Evolutionary conservation across 2,797 vertebrate species (phyloP), one percentile per base, ranked within the genome.

Genomic region (Myoxocephalus aenaeus): DNA sequence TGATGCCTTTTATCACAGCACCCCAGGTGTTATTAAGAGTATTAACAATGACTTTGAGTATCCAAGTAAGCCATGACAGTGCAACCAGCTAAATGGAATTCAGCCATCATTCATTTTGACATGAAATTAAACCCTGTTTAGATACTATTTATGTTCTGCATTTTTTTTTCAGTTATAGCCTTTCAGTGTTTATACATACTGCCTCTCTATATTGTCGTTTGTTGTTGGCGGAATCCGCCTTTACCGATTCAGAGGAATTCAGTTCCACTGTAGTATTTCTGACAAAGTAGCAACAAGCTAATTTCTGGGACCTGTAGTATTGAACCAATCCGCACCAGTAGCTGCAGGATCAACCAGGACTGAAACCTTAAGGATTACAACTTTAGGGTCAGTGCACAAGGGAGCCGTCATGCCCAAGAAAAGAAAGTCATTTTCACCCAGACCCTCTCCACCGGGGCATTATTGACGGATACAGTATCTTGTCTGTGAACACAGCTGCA

Each of bases 401-500:
- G 25, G 2, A 42, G 8, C 22, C 11, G 5, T 34, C 13, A 51
- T 6, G 7, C 8, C 59, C n/a, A 32, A 38, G 32, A 51, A 48
- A 42, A 73, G 7, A 42, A 51, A 22, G 14, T 38, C 0, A 13
- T 51, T 50, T 32, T 25, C 44, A 29, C n/a, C 2, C 12, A 50
- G 12, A 7, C 6, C 57, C 48, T 56, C 38, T 44, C 32, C 46
- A 22, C 11, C 1, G 2, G 0, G 1, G 9, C 25, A 38, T 63
- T 65, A 48, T n/a, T n/a, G 15, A 44, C 44, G 15, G 14, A 38
- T 14, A 15, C 8, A 40, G 18, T 42, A 34, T 46, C 32, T n/a
- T n/a, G 32, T 71, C 6, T 75, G 64, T 59, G 73, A 58, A 46
- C 58, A 66, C 73, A 73, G 62, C 75, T 64, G 79, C 36, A 61